Base-by-base conservation (phyloP, 2,888 invertebrate genomes). In the Rotaria sp. region DNA sequence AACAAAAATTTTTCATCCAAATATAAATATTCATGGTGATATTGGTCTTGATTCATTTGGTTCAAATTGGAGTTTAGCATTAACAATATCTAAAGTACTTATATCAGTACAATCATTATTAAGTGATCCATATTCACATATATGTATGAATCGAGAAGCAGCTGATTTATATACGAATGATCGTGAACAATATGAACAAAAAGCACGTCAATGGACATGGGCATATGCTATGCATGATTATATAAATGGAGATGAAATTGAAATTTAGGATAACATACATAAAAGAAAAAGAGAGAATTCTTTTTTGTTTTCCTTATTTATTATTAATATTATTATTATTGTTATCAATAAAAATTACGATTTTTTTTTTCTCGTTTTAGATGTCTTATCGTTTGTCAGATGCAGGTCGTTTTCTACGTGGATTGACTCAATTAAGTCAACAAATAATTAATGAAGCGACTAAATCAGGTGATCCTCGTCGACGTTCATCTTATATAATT, bases 21-120 rank as follows among this genome's bases (percentile, higher is more conserved):
- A 97, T 92, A 95, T 97, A 86, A 96, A 96, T 7, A 93, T 96
- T 0, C 96, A 97, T 91, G 96, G 96, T 5, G 96, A 96, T 92
- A 95, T 97, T 85, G 96, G 97, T 87, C 94, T 97, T 88, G 96
- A 97, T 92, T 96, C 95, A 21, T 95, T 97, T 89, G 95, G 95
- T 89, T 95, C 96, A 92, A 97, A 97, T 92, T 97, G 96, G 96
- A 96, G 96, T n/a, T 92, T 96, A 87, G 96, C 96, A 1, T 92
- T 96, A 88, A 96, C 96, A 75, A 94, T 96, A 90, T 94, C 95
- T 88, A 96, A 92, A 89, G 91, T 92, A 45, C 88, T 91, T n/a
- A 90, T 91, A 50, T 90, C 90, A 86, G 90, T 91, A 45, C 91
- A 91, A 89, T 90, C 90, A 1, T 88, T 91, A 86, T 88, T 91